Conservation (phyloP, 2,113 vertebrate species). For the Vireo altiloquus region DNA sequence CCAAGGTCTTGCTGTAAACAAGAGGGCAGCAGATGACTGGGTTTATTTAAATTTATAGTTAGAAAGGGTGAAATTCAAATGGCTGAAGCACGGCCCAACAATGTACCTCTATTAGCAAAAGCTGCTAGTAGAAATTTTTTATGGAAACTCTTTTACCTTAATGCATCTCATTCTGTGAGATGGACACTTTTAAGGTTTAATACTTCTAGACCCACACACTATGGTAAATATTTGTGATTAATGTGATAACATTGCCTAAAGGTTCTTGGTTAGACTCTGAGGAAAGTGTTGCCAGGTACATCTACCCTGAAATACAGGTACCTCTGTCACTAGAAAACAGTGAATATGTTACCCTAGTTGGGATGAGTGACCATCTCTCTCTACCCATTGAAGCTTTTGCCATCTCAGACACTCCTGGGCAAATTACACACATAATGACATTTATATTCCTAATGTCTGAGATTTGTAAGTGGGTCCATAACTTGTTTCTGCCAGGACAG, state of each 20-base stretch:
- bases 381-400: neutral
- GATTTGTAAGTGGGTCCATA: neutral
- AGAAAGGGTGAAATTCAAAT: neutral
- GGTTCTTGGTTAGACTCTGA: neutral
- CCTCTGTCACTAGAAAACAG: neutral
- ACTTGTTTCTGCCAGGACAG: neutral
- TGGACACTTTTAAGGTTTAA: neutral
- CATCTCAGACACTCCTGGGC: neutral
- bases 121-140: neutral
- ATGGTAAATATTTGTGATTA: neutral
- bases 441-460: neutral
- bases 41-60: slow-evolving; percentile 6
- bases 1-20: neutral
- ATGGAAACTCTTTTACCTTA: neutral
- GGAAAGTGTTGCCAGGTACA: neutral
- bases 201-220: neutral
- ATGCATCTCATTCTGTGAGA: neutral
- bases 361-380: neutral
- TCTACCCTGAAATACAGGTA: neutral
- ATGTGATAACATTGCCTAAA: neutral
- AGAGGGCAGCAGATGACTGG: neutral
- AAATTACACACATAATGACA: neutral
- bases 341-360: neutral
- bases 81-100: neutral
- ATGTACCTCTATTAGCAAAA: neutral